Percentiles rank a stretch among this genome's conserved stretches.
phyloP scores from a whole-genome alignment of 2,888 invertebrate species.

The Cosmia trapezina region DNA sequence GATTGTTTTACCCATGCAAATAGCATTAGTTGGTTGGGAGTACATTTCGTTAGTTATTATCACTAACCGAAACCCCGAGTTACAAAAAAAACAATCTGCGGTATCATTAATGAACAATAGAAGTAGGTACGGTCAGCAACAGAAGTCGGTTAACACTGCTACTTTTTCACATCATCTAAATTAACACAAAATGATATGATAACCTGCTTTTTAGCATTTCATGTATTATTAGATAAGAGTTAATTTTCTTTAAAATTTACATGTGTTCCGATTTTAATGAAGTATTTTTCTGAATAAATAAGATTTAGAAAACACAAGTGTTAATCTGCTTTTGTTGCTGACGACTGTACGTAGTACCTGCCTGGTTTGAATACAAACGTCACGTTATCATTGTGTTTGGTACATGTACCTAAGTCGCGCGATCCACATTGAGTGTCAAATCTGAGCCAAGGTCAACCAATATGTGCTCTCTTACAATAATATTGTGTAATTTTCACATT shows the following conservation, averaged over 20 bases:
- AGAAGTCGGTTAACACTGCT: too few relatives aligned
- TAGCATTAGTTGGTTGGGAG: too few relatives aligned
- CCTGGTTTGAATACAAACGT: slow-evolving; percentile 27
- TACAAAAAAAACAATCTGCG: background rate
- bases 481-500: slow-evolving; percentile 35
- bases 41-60: background rate
- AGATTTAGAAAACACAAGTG: too few relatives aligned
- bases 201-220: too few relatives aligned
- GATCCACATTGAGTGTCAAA: slow-evolving; percentile 40
- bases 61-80: background rate
- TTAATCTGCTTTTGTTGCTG: too few relatives aligned
- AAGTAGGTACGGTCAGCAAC: background rate
- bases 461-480: slow-evolving; percentile 15
- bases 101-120: slow-evolving; percentile 13
- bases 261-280: too few relatives aligned
- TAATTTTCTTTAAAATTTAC: too few relatives aligned
- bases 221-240: too few relatives aligned
- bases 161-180: too few relatives aligned
- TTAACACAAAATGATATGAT: too few relatives aligned
- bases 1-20: background rate
- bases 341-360: too few relatives aligned
- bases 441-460: slow-evolving; percentile 41
- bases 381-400: slow-evolving; percentile 43
- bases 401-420: slow-evolving; percentile 37
- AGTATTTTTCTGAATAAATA: too few relatives aligned